Evolutionary conservation across 1,140 invertebrate genomes (phyloP).

Genomic region (Nasonia vitripennis): DNA sequence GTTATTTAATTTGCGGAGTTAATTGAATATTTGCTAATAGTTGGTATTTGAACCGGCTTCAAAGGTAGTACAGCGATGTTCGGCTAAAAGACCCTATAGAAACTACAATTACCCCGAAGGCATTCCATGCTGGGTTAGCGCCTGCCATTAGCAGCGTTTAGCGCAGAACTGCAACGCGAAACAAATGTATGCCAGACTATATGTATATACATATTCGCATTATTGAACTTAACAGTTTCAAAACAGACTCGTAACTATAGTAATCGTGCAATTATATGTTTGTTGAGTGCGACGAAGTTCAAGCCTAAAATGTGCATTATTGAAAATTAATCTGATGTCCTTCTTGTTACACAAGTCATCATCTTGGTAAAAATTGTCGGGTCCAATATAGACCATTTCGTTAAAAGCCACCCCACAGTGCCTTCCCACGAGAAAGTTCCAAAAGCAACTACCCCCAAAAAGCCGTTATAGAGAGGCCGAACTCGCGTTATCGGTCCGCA

Average conservation of each 20-base stretch:
- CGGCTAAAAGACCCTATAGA: neutral
- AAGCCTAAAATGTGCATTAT: too few species aligned
- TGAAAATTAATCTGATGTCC: too few species aligned
- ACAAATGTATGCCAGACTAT: neutral
- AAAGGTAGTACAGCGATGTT: neutral
- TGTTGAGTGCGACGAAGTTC: too few species aligned
- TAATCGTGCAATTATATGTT: neutral
- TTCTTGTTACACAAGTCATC: too few species aligned
- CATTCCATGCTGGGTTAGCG: constrained; percentile 2
- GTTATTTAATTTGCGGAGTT: too few species aligned
- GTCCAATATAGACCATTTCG: neutral
- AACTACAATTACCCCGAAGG: neutral
- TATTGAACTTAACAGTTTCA: neutral
- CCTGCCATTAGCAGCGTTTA: neutral
- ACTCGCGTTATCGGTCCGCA: constrained; percentile 18
- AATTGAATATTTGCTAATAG: neutral
- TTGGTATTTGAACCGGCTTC: neutral
- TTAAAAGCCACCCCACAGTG: neutral
- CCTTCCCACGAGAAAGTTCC: constrained; percentile 8
- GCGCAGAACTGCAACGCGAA: neutral
- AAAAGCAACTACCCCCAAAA: neutral
- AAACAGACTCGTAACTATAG: too few species aligned
- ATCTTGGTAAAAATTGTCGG: too few species aligned
- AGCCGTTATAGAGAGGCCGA: neutral
- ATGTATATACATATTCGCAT: neutral